A percentile compares a stretch with the other conserved stretches of the same genome.
These are phyloP conservation scores for Junonia oenone DNA, from an alignment of 2,888 invertebrate genomes.

Conservation along the genomic window DNA sequence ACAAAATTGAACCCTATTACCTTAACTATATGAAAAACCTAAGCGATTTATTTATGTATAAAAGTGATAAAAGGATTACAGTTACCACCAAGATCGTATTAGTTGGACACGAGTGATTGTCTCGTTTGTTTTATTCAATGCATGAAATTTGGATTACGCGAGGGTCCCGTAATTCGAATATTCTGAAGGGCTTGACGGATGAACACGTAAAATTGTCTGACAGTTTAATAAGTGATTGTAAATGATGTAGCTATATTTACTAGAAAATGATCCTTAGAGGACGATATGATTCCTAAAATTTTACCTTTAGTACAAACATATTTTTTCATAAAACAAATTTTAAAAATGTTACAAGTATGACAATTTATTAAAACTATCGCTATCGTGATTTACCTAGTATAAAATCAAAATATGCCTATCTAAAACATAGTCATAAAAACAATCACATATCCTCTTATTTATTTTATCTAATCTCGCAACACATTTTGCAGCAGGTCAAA, in stretches of 20 bases:
- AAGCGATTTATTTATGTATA: conserved; percentile 2
- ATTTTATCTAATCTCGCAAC: no score
- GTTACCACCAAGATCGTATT: conserved; percentile 34
- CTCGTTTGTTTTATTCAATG: conserved; percentile 33
- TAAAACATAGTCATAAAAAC: no score
- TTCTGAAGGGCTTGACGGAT: conserved; percentile 38
- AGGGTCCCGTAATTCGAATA: conserved; percentile 47
- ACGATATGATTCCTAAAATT: no score
- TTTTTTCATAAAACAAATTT: no score
- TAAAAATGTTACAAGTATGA: no score
- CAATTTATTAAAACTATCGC: no score
- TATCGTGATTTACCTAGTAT: no score
- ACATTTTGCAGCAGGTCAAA: no score
- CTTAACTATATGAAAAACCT: background rate
- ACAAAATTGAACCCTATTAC: conserved; percentile 36
- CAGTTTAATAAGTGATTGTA: conserved; percentile 29
- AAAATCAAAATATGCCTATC: no score
- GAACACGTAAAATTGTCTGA: conserved; percentile 33
- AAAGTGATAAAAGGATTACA: conserved; percentile 50
- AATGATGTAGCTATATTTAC: conserved; percentile 42
- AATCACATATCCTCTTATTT: no score
- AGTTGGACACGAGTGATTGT: conserved; percentile 22
- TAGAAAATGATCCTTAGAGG: conserved; percentile 20
- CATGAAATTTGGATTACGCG: conserved; percentile 33
- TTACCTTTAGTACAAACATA: no score